Conservation (phyloP, 2,113 vertebrate species). For the Glaucomys volans region DNA sequence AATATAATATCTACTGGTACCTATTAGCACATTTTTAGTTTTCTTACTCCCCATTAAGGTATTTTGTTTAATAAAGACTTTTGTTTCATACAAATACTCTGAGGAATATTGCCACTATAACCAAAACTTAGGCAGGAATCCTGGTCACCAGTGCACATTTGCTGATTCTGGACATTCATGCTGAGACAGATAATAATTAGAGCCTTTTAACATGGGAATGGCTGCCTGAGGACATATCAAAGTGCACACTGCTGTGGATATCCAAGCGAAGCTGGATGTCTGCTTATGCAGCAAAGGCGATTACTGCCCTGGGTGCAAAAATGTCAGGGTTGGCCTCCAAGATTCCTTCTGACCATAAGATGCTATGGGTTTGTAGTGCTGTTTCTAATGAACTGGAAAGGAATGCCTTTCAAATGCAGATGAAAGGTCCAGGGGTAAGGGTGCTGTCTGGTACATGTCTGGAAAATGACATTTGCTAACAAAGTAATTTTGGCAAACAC, state of each 20-base stretch:
- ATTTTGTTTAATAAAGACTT: background rate
- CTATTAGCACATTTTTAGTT: background rate
- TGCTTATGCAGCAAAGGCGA: background rate
- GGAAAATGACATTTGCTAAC: background rate
- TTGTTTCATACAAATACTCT: background rate
- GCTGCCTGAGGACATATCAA: background rate
- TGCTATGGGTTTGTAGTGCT: background rate
- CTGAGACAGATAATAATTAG: background rate
- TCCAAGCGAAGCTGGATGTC: background rate
- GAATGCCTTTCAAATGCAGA: background rate
- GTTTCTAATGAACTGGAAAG: conserved; percentile 15
- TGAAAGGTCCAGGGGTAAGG: background rate
- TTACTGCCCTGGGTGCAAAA: background rate
- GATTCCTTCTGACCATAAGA: background rate
- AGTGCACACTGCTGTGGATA: background rate
- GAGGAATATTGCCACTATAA: background rate
- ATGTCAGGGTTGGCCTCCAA: background rate
- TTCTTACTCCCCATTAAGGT: background rate
- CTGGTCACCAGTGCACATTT: background rate
- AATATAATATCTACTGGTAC: background rate
- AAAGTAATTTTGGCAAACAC: background rate
- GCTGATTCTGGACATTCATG: background rate
- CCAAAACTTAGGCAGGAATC: background rate
- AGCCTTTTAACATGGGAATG: background rate
- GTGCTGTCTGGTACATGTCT: background rate